Conservation (phyloP, 2,797 vertebrate species). For the Scyliorhinus canicula region DNA sequence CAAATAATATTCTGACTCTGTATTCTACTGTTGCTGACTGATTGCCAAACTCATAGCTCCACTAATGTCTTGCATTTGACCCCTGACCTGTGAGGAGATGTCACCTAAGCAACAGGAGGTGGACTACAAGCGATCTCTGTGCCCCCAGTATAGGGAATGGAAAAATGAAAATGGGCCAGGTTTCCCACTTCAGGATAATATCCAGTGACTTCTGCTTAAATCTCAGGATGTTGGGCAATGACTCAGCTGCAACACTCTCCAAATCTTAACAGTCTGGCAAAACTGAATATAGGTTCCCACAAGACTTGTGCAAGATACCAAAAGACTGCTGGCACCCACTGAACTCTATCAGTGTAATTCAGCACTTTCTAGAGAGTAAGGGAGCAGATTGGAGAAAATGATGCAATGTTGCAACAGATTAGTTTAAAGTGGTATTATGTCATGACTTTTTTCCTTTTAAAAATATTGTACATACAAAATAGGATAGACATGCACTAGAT, state of each 20-base stretch:
- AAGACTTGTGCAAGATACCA: background rate
- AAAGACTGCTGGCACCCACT: background rate
- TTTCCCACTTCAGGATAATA: background rate
- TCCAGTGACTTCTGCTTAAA: background rate
- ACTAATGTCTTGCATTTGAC: background rate
- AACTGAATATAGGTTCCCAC: background rate
- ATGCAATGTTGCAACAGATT: background rate
- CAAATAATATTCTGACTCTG: background rate
- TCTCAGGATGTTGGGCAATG: background rate
- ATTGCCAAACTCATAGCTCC: background rate
- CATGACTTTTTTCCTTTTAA: background rate
- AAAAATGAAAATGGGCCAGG: background rate
- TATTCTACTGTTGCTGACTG: background rate
- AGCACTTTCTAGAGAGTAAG: background rate
- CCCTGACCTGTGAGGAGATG: background rate
- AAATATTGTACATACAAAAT: background rate
- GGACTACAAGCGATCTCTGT: background rate
- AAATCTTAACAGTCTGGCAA: background rate
- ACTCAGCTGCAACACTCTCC: background rate
- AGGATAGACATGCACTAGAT: background rate
- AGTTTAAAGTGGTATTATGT: background rate
- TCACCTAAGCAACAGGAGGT: background rate
- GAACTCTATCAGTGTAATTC: background rate
- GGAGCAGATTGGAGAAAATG: background rate
- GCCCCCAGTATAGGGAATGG: background rate